Conservation (phyloP, 2,113 vertebrate species). For the Vulpes vulpes region DNA sequence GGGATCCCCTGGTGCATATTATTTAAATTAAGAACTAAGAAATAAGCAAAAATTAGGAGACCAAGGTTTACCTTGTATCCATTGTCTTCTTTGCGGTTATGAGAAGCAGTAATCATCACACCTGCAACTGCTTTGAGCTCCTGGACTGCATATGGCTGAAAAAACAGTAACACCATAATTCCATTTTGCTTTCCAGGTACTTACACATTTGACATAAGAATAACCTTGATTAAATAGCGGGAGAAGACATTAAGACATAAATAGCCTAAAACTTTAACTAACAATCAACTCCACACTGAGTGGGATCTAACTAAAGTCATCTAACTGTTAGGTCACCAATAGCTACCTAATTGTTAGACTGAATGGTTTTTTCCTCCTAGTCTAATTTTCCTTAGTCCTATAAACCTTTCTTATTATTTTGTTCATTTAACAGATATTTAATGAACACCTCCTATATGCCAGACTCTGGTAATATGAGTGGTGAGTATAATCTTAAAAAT, state of each 20-base stretch:
- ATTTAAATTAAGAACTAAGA: neutral
- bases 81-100: constrained; percentile 98
- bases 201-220: neutral
- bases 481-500: constrained; percentile 17
- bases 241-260: constrained; percentile 27
- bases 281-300: neutral
- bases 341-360: neutral
- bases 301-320: neutral
- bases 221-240: neutral
- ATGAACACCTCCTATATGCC: neutral
- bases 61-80: constrained; percentile 93
- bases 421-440: constrained; percentile 27
- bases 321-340: neutral
- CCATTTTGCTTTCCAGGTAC: neutral
- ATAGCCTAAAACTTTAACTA: neutral
- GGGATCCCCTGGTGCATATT: too few relatives aligned
- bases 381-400: constrained; percentile 31
- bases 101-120: constrained; percentile 98
- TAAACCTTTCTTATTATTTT: constrained; percentile 48
- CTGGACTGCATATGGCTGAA: constrained; percentile 95
- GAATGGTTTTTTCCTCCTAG: neutral
- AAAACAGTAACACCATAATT: neutral
- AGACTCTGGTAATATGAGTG: neutral
- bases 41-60: neutral
- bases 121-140: constrained; percentile 93